Evolutionary conservation across 2,888 invertebrate species (phyloP), one percentile per base, ranked within the genome.

Genomic region (Malacosoma neustria): DNA sequence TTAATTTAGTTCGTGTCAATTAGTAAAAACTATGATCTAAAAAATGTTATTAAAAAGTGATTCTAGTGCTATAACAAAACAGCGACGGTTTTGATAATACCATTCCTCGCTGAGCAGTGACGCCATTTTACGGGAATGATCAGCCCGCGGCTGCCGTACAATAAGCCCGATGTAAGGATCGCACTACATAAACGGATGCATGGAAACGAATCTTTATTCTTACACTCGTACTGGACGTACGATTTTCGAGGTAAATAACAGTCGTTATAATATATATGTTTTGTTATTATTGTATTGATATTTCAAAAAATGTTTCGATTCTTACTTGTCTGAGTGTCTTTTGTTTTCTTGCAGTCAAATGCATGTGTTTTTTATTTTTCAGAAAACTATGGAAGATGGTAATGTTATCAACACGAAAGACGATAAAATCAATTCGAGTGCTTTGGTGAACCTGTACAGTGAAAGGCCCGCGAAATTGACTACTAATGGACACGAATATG

Each of bases 71-170:
- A 60, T 49, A 58, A 67, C 57, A 54, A 55, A 55, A 56, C 54
- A 61, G 50, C 65, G 61, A 65, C 66, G 67, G 58, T 69, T 72
- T 70, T 79, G 74, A 79, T 79, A 76, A 69, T 67, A 74, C 73
- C 69, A 74, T 77, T 80, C 73, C 72, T 82, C 81, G 70, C 76
- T 71, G 70, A 65, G 75, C 72, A 72, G 85, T 86, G 86, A 86
- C 86, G 86, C 86, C 86, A 86, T 86, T 86, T 86, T 86, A 86
- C 85, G 85, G 85, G 85, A 84, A 85, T 86, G 86, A 85, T 74
- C 85, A 84, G 86, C 81, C 80, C 73, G 84, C 79, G 77, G 84
- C 81, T 79, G 86, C 77, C 71, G 77, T 75, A 65, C 62, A 75
- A 60, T 76, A 72, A 76, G 74, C 80, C 80, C 68, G 74, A 82